Percentiles rank a stretch among this genome's conserved stretches.
These are phyloP conservation scores for Ornithoptera priamus DNA, from an alignment of 2,888 invertebrate genomes.

Conservation along the genomic window DNA sequence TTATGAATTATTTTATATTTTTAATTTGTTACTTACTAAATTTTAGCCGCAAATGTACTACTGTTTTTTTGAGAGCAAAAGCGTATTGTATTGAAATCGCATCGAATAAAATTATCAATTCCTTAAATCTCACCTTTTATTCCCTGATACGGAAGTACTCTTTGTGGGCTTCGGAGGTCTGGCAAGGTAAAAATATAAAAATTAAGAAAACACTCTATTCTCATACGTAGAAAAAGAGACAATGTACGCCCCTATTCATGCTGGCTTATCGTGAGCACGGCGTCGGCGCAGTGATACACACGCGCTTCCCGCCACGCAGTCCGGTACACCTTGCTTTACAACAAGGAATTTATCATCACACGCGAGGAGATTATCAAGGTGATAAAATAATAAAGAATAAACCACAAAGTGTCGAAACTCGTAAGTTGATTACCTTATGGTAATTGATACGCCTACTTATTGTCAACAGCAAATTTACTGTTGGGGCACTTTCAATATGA, in stretches of 20 bases:
- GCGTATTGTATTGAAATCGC: too few relatives aligned
- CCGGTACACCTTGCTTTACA: constrained; percentile 92
- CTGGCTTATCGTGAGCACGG: constrained; percentile 89
- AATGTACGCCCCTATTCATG: constrained; percentile 98
- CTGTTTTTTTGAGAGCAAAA: too few relatives aligned
- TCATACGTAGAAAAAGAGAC: constrained; percentile 89
- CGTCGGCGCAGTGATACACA: constrained; percentile 96
- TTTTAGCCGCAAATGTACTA: too few relatives aligned
- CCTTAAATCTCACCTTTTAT: neutral
- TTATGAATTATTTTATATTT: too few relatives aligned
- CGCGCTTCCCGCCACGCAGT: constrained; percentile 95
- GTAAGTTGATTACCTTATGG: too few relatives aligned
- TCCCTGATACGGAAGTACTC: neutral
- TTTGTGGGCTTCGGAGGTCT: neutral
- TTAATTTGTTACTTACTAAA: too few relatives aligned
- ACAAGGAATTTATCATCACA: constrained; percentile 91
- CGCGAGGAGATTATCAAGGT: constrained; percentile 98
- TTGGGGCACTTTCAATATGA: too few relatives aligned
- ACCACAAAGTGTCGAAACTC: too few relatives aligned
- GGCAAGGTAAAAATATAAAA: neutral
- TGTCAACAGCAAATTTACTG: too few relatives aligned
- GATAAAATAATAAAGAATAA: neutral
- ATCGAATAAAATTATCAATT: too few relatives aligned
- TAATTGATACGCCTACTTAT: too few relatives aligned
- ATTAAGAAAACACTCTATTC: neutral